Evolutionary conservation across 1,140 invertebrate species (phyloP), one percentile per base, ranked within the genome.

Genomic region (Drosophila subpulchrella): DNA sequence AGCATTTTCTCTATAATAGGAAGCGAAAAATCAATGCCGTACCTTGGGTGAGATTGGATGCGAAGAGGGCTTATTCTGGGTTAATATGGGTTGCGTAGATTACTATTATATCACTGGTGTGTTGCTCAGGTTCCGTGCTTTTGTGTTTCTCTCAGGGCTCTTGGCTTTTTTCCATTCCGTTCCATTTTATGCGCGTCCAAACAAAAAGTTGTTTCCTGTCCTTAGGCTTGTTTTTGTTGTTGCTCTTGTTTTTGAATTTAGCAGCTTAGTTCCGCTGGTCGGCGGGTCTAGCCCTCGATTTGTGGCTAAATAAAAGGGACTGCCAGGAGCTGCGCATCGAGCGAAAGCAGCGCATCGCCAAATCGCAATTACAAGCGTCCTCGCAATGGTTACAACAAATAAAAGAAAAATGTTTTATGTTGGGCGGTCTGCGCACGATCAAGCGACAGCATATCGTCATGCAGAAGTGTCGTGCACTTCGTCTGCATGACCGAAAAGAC

Each of bases 321-420:
- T 56, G 41, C 36, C 48, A 55, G 38, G 41, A 46, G 50, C 42
- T 70, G 67, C 51, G 34, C 42, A 11, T 20, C 20, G 10, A 11
- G 41, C 17, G 41, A 34, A 34, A 15, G 44, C 27, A 34, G 51
- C 41, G 65, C 66, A 68, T 68, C 24, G 65, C 46, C 34, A 50
- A 46, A 24, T 30, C 62, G 38, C 34, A 63, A 70, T 81, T 82
- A 65, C 58, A 78, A 77, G 70, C 70, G 75, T 83, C 75, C 54
- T 63, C 38, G 17, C 24, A 48, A 70, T 65, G 59, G 68, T 75
- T 75, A 75, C 75, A 79, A 83, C 70, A 83, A 83, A 83, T 75
- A 59, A 71, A 83, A 78, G 66, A 70, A 78, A 82, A 82, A 78
- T 72, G 81, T 82, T 82, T 74, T 78, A 68, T 68, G 60, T 61